These are phyloP conservation scores for Sapajus apella DNA, from an alignment of 2,113 vertebrate genomes.

Conservation along the genomic window DNA sequence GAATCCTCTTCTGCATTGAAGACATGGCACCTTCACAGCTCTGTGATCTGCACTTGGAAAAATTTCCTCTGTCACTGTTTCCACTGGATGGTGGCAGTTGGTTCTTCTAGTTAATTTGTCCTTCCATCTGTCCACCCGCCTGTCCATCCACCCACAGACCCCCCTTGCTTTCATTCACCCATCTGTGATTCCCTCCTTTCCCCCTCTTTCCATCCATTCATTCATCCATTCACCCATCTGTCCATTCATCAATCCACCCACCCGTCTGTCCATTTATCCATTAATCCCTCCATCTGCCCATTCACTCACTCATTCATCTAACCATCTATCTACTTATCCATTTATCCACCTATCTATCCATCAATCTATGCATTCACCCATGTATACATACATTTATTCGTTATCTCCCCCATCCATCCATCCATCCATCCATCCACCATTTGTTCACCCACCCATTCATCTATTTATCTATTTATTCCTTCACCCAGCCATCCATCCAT, in stretches of 20 bases:
- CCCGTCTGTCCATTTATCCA: not conserved
- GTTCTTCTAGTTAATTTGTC: too few relatives aligned
- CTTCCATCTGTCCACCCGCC: not conserved
- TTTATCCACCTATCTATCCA: not conserved
- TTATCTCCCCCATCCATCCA: not conserved
- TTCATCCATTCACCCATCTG: accelerated
- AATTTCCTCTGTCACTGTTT: not conserved
- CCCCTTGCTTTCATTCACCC: not conserved
- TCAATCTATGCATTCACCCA: too few relatives aligned
- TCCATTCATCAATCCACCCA: not conserved
- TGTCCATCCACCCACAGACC: not conserved
- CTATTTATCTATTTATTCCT: too few relatives aligned
- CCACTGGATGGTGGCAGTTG: too few relatives aligned
- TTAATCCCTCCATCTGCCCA: not conserved
- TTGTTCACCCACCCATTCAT: not conserved
- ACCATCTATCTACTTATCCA: not conserved
- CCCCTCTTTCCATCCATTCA: not conserved
- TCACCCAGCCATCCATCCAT: too few relatives aligned
- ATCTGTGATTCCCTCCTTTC: too few relatives aligned
- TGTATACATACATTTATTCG: not conserved
- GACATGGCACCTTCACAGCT: accelerated
- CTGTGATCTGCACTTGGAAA: not conserved
- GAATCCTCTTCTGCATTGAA: not conserved
- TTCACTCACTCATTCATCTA: not conserved
- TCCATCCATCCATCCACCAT: not conserved